A percentile compares a stretch with the other conserved stretches of the same genome.
These are phyloP conservation scores for Pseudomyrmex concolor DNA, from an alignment of 1,140 invertebrate species.

Conservation along the genomic window DNA sequence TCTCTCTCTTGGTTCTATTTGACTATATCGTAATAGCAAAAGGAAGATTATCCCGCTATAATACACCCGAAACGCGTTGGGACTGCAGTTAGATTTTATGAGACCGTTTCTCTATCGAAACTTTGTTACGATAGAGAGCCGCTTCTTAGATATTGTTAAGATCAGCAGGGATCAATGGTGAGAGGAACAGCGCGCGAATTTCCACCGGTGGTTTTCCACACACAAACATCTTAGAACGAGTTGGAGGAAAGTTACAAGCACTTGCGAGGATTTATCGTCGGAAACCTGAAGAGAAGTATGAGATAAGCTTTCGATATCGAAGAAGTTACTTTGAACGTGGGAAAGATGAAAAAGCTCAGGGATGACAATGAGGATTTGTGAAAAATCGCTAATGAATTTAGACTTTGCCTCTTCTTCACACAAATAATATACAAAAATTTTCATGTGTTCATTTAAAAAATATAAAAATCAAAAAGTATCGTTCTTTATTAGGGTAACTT, in stretches of 20 bases:
- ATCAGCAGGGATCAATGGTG: constrained; percentile 25
- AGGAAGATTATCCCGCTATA: too few relatives aligned
- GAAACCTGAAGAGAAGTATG: background rate
- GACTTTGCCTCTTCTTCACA: background rate
- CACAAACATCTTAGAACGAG: constrained; percentile 29
- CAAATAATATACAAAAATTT: too few relatives aligned
- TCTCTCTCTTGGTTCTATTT: too few relatives aligned
- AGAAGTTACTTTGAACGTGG: constrained; percentile 15
- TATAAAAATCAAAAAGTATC: too few relatives aligned
- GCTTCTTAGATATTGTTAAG: background rate
- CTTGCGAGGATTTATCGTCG: constrained; percentile 29
- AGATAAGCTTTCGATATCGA: constrained; percentile 31
- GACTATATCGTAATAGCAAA: too few relatives aligned
- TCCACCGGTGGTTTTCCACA: constrained; percentile 6
- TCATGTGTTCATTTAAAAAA: too few relatives aligned
- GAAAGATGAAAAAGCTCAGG: constrained; percentile 6
- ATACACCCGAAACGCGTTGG: background rate
- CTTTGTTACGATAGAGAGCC: background rate
- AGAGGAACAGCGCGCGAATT: constrained; percentile 30
- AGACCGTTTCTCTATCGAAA: background rate
- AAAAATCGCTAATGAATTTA: constrained; percentile 20
- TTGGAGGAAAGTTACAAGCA: constrained; percentile 31
- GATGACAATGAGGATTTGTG: background rate
- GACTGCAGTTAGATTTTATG: constrained; percentile 22
- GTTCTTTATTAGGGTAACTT: too few relatives aligned